Evolutionary conservation across 2,888 invertebrate genomes (phyloP).

Genomic region (Pemphredon lugubris): DNA sequence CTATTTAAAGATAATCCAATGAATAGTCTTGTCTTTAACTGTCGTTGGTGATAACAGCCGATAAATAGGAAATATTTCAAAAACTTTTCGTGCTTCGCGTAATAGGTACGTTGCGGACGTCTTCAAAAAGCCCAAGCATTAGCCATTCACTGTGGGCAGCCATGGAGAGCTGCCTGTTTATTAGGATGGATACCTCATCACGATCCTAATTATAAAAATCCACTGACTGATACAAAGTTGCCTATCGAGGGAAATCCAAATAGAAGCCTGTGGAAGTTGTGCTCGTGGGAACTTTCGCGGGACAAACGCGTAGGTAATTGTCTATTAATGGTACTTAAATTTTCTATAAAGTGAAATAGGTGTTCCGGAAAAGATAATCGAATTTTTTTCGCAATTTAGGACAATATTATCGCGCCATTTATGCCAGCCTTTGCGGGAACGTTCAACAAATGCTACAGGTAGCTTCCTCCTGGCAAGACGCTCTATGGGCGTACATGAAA

Average conservation of each 20-base stretch:
- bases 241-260: constrained; percentile 92
- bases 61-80: not conserved
- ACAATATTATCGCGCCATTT: constrained; percentile 76
- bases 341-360: not conserved
- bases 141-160: constrained; percentile 93
- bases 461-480: constrained; percentile 93
- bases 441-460: constrained; percentile 88
- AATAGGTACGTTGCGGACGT: constrained; percentile 92
- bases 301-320: constrained; percentile 74
- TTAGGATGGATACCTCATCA: constrained; percentile 95
- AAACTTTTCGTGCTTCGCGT: constrained; percentile 71
- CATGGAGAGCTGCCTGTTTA: constrained; percentile 94
- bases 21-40: no score
- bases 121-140: constrained; percentile 92
- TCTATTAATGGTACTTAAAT: not conserved
- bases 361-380: not conserved
- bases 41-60: no score
- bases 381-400: constrained; percentile 56
- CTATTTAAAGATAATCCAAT: no score
- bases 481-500: constrained; percentile 93
- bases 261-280: constrained; percentile 90
- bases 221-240: constrained; percentile 76
- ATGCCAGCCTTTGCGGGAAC: constrained; percentile 89
- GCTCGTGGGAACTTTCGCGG: constrained; percentile 84
- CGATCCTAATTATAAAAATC: constrained; percentile 87